These are phyloP conservation scores for Dione juno DNA, from an alignment of 2,888 invertebrate genomes.

Conservation along the genomic window DNA sequence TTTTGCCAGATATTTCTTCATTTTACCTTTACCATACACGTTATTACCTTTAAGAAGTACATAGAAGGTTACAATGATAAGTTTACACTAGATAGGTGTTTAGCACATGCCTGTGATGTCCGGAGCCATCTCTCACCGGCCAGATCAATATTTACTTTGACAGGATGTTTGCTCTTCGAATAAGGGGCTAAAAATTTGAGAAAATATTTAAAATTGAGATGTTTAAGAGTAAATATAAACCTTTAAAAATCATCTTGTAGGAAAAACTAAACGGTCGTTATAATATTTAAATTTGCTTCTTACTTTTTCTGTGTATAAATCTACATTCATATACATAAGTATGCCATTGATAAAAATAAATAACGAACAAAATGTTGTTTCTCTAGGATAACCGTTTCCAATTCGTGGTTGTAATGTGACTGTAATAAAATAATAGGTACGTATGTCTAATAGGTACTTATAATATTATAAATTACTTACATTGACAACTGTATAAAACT, in stretches of 20 bases:
- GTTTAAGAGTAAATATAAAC: slow-evolving; percentile 56
- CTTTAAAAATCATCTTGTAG: slow-evolving; percentile 53
- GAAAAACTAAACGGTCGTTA: neutral
- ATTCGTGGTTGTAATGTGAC: neutral
- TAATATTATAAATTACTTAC: too few relatives aligned
- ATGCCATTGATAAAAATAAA: too few relatives aligned
- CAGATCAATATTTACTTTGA: slow-evolving; percentile 72
- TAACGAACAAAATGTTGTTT: neutral
- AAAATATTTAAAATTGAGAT: slow-evolving; percentile 69
- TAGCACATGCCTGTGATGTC: slow-evolving; percentile 72
- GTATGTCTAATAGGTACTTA: too few relatives aligned
- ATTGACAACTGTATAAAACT: too few relatives aligned
- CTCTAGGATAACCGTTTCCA: neutral
- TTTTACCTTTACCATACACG: neutral
- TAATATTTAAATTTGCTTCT: neutral
- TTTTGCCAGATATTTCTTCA: too few relatives aligned
- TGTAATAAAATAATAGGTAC: neutral
- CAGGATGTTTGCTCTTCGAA: slow-evolving; percentile 78
- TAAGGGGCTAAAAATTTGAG: slow-evolving; percentile 73
- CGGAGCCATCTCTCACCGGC: slow-evolving; percentile 53
- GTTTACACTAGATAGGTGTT: slow-evolving; percentile 62
- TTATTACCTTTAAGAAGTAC: neutral
- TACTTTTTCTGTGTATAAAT: too few relatives aligned
- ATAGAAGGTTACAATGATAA: slow-evolving; percentile 37
- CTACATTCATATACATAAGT: too few relatives aligned